A percentile compares a stretch with the other conserved stretches of the same genome.
Conservation (phyloP, 2,888 invertebrate species). For the Callyntrura sp. region DNA sequence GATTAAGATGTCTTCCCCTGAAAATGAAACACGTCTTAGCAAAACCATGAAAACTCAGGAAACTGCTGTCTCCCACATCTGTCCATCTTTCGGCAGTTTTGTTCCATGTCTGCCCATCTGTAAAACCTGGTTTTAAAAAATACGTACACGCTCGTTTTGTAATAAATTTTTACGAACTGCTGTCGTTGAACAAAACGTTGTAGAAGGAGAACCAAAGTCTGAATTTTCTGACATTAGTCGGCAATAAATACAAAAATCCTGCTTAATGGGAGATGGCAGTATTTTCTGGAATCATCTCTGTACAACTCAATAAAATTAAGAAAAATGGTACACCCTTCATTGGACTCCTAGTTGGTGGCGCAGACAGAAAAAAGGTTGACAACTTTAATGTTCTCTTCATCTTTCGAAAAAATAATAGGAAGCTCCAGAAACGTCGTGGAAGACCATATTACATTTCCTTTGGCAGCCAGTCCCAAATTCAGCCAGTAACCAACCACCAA, state of each 20-base stretch:
- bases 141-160: background rate
- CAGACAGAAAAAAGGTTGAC: slow-evolving; percentile 57
- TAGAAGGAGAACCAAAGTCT: no score
- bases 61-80: slow-evolving; percentile 51
- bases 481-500: background rate
- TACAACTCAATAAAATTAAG: slow-evolving; percentile 62
- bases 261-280: slow-evolving; percentile 20
- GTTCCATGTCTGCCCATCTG: background rate
- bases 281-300: no score
- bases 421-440: slow-evolving; percentile 32
- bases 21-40: slow-evolving; percentile 20
- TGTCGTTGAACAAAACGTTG: no score
- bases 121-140: no score
- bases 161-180: slow-evolving; percentile 33
- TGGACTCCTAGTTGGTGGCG: background rate
- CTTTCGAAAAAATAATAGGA: slow-evolving; percentile 30
- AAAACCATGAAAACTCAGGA: slow-evolving; percentile 47
- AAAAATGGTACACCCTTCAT: slow-evolving; percentile 67
- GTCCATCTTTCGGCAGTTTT: no score
- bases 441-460: no score
- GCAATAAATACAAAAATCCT: slow-evolving; percentile 41
- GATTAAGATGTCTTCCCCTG: slow-evolving; percentile 40
- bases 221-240: no score
- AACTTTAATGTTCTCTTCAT: slow-evolving; percentile 59
- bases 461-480: no score